Conservation (phyloP, 64 coral and sea anemone species). For the Porites australiensis region DNA sequence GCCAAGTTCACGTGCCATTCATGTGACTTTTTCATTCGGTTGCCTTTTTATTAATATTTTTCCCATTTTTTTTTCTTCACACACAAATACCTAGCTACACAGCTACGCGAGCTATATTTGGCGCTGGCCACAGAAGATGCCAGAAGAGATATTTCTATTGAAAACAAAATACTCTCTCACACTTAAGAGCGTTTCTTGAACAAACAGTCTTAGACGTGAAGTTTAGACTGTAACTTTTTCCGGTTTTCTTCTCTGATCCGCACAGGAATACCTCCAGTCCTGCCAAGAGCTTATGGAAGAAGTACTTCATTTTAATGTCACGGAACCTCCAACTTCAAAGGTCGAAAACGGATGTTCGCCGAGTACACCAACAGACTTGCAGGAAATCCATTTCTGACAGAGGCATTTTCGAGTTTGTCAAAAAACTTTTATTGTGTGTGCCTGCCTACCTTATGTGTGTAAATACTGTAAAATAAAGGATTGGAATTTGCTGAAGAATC, state of each 20-base stretch:
- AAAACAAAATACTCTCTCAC: not conserved
- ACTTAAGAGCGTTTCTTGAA: not conserved
- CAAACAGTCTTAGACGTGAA: not conserved
- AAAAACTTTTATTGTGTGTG: constrained; percentile 16
- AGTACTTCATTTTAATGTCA: constrained; percentile 92
- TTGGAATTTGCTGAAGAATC: constrained; percentile 6
- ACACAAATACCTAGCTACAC: too few species aligned
- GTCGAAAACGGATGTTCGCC: constrained; percentile 64
- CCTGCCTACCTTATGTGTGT: constrained; percentile 32
- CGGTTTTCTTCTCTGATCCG: constrained; percentile 1
- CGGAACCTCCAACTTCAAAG: constrained; percentile 37
- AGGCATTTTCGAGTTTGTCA: constrained; percentile 6
- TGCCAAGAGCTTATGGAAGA: constrained; percentile 99
- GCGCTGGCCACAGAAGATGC: not conserved
- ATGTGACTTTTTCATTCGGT: too few species aligned
- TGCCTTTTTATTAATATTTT: too few species aligned
- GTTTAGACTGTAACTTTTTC: not conserved
- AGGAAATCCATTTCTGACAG: constrained; percentile 95
- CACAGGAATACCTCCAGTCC: constrained; percentile 90
- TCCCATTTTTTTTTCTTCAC: too few species aligned
- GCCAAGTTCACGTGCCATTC: too few species aligned
- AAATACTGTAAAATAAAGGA: constrained; percentile 76
- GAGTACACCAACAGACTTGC: constrained; percentile 96
- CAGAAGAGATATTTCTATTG: not conserved
- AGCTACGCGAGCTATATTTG: too few species aligned